Evolutionary conservation across 2,797 vertebrate genomes (phyloP), one percentile per base, ranked within the genome.

Genomic region (Spondyliosoma cantharus): DNA sequence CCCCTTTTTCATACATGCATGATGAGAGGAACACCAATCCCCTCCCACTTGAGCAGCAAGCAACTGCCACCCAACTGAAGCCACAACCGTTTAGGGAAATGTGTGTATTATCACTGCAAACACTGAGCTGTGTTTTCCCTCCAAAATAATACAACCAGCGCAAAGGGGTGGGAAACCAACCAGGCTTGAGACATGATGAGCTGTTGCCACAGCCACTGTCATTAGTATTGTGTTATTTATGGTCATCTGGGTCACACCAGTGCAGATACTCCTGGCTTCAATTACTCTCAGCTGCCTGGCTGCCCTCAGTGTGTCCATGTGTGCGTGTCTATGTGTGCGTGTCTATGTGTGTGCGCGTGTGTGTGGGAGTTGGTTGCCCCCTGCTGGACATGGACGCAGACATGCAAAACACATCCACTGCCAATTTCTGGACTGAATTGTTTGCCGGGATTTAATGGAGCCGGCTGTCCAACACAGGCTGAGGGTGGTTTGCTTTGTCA

Each of bases 371-470:
- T 1, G 57, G 75, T 74, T 86, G 92, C 93, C 92, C 91, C 87
- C 93, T 94, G 82, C 90, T 94, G 94, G 94, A 89, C 11, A 15
- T 60, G 82, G 60, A 79, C 4, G 3, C 65, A 70, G 65, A 74
- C 59, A 76, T 49, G 60, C 67, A 67, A 86, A 80, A 86, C 71
- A 87, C 69, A 81, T 61, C 49, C 64, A 42, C 61, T 80, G 71
- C 22, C 68, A 37, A 24, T 68, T 50, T 79, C 72, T 63, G 80
- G 19, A 66, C 53, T 80, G 65, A 82, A 60, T 81, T 65, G 59
- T 73, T 84, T 63, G 25, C 72, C 43, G 70, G 67, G 71, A 82
- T 84, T 85, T 64, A 75, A 70, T 25, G 17, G 71, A 67, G 58
- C 53, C 11, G 50, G 56, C 71, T 52, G 67, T 57, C 72, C 37